Base-by-base conservation (phyloP, 1,140 invertebrate genomes). In the Neodiprion virginianus region DNA sequence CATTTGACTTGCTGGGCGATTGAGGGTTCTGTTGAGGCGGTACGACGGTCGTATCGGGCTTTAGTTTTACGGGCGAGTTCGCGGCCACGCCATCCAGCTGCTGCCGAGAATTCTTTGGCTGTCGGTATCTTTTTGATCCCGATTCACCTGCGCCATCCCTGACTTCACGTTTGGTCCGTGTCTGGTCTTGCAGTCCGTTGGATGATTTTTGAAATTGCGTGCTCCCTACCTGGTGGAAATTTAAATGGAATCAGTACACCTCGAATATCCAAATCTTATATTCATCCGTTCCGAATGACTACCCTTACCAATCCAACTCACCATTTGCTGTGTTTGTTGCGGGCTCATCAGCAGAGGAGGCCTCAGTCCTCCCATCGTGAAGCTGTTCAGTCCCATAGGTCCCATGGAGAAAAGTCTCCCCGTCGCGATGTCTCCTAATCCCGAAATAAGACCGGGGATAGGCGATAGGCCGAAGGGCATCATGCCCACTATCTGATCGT, bases 1-100 rank as follows among this genome's bases (percentile, higher is more conserved):
- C 53, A 61, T n/a, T 61, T 61, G 53, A 61, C n/a, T 61, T 61
- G 53, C 53, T 61, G 53, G 53, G 28, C 28, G 28, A 61, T n/a
- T 61, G 11, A n/a, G 53, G 2, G 53, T 61, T 61, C n/a, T 61
- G 28, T 40, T 40, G 28, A 40, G 28, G 5, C 28, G 28, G 5
- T 40, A 40, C 11, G 7, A 8, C 11, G 7, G 1, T n/a, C 1
- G 1, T n/a, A 8, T 61, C 53, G 53, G 53, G 8, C 7, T 61
- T 61, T 61, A 8, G n/a, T 61, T 61, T 61, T 61, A 61, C 53
- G 53, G 53, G 3, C 53, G 53, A 8, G 53, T 11, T 61, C n/a
- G 11, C 53, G 28, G 28, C 28, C 53, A 61, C 7, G n/a, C 53
- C 53, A 61, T 61, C n/a, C 53, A 12, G 1, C 7, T 11, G 53